These are phyloP conservation scores for Neomicropteryx cornuta DNA, from an alignment of 1,140 invertebrate genomes.

Conservation along the genomic window DNA sequence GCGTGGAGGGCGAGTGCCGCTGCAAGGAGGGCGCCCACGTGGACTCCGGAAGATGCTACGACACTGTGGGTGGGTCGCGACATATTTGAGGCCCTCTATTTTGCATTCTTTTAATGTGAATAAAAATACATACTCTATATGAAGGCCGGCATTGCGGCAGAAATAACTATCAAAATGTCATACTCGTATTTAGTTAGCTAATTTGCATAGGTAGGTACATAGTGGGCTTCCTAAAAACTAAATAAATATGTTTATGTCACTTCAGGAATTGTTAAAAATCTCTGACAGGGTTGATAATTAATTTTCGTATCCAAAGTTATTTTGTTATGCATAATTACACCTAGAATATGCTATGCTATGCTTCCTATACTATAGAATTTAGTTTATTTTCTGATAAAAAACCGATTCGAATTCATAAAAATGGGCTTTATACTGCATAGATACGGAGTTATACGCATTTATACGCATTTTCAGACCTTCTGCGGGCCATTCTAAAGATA, in stretches of 20 bases:
- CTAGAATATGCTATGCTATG: no score
- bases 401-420: no score
- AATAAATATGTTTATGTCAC: background rate
- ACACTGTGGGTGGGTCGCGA: slow-evolving; percentile 25
- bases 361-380: no score
- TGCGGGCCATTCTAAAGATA: no score
- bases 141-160: background rate
- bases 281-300: no score
- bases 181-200: background rate
- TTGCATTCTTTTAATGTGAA: background rate
- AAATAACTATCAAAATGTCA: background rate
- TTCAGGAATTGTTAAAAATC: no score
- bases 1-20: slow-evolving; percentile 21
- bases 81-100: background rate
- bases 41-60: slow-evolving; percentile 31
- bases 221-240: background rate
- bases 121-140: background rate
- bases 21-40: slow-evolving; percentile 30
- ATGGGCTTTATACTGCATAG: no score
- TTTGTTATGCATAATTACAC: no score
- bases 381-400: no score
- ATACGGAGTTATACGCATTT: no score
- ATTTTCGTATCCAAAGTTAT: no score
- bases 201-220: background rate
- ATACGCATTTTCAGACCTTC: no score